A percentile compares a stretch with the other conserved stretches of the same genome.
phyloP scores from a whole-genome alignment of 1,140 invertebrate species.

The Phenacoccus solenopsis region DNA sequence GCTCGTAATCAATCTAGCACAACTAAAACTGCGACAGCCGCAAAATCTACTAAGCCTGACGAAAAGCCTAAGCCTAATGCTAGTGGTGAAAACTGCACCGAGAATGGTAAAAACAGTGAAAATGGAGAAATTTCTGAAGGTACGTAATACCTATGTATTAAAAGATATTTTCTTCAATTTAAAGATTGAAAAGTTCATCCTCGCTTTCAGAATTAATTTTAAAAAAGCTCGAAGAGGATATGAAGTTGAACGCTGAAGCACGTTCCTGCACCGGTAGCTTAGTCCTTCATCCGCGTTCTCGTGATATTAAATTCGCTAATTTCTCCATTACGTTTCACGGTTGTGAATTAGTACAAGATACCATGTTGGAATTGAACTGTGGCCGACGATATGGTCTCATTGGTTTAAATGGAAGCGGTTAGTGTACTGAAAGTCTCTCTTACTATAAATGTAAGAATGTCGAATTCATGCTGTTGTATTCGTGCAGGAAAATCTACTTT shows the following conservation, averaged over 20 bases:
- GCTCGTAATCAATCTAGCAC: conserved; percentile 45
- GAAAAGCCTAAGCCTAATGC: conserved; percentile 28
- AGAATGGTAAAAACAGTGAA: conserved; percentile 29
- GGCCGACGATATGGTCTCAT: conserved; percentile 92
- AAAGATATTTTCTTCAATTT: too few relatives aligned
- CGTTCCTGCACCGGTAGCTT: conserved; percentile 88
- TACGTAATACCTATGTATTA: too few relatives aligned
- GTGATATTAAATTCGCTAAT: conserved; percentile 94
- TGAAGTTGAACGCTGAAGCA: conserved; percentile 81
- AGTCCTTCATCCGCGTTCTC: conserved; percentile 83
- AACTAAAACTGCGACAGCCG: conserved; percentile 33
- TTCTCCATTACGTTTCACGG: conserved; percentile 98
- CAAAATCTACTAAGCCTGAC: conserved; percentile 32
- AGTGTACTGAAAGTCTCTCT: neutral
- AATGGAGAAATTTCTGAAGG: conserved; percentile 30
- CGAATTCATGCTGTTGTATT: neutral
- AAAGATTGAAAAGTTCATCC: conserved; percentile 16
- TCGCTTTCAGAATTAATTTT: conserved; percentile 59
- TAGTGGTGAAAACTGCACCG: conserved; percentile 27
- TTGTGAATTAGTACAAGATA: conserved; percentile 87
- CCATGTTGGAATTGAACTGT: conserved; percentile 91
- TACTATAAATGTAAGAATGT: neutral
- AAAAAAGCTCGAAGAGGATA: conserved; percentile 75
- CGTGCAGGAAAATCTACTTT: conserved; percentile 77
- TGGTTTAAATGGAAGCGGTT: conserved; percentile 89